phyloP scores from a whole-genome alignment of 2,888 invertebrate genomes.

The Adela reaumurella region DNA sequence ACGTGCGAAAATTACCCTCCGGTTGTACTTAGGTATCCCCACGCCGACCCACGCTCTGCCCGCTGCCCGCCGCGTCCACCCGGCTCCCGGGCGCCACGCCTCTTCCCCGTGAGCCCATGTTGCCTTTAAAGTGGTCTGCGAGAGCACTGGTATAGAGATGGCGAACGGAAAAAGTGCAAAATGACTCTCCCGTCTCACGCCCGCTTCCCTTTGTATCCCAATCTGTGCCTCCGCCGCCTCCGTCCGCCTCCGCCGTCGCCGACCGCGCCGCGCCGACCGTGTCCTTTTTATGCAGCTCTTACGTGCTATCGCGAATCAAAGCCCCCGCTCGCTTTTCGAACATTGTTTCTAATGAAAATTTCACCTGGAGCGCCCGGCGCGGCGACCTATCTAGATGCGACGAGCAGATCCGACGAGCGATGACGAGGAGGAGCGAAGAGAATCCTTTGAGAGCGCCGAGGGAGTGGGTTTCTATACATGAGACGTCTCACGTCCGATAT shows the following conservation, averaged over 20 bases:
- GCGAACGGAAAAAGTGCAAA: slow-evolving; percentile 53
- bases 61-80: slow-evolving; percentile 25
- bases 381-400: slow-evolving; percentile 41
- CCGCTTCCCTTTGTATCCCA: slow-evolving; percentile 47
- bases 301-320: slow-evolving; percentile 52
- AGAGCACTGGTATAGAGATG: slow-evolving; percentile 41
- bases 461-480: background rate
- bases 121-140: slow-evolving; percentile 56
- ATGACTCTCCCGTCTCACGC: slow-evolving; percentile 10
- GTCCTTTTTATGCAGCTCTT: slow-evolving; percentile 49
- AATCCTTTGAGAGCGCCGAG: no score
- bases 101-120: slow-evolving; percentile 5
- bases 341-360: slow-evolving; percentile 51
- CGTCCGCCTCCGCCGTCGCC: slow-evolving; percentile 31
- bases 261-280: no score
- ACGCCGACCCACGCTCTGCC: slow-evolving; percentile 31
- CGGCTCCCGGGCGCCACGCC: slow-evolving; percentile 11
- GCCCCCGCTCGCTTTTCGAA: slow-evolving; percentile 34
- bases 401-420: slow-evolving; percentile 24
- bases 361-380: slow-evolving; percentile 31
- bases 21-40: slow-evolving; percentile 17
- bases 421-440: no score
- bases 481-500: background rate
- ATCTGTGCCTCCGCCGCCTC: slow-evolving; percentile 47
- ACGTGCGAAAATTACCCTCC: slow-evolving; percentile 49